phyloP scores from a whole-genome alignment of 2,888 invertebrate species.

The Himalopsyche anomala region DNA sequence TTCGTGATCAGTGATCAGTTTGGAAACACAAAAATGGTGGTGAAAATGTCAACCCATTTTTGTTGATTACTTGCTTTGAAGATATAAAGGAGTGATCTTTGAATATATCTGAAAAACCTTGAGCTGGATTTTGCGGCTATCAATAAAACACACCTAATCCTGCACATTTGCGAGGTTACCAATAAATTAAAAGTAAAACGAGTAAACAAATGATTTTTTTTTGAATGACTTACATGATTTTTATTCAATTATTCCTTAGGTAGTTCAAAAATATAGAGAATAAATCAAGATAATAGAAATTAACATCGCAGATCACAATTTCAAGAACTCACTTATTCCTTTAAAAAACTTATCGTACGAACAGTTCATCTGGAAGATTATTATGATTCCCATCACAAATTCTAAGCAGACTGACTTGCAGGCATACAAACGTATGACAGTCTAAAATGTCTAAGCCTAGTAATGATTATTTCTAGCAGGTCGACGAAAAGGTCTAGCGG shows the following conservation, averaged over 20 bases:
- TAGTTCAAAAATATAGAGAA: neutral
- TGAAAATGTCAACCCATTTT: too few relatives aligned
- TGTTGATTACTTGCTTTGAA: too few relatives aligned
- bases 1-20: too few relatives aligned
- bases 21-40: too few relatives aligned
- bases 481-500: conserved; percentile 72
- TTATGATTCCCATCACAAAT: neutral
- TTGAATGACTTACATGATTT: neutral
- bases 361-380: neutral
- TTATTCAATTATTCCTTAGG: neutral
- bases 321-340: conserved; percentile 4
- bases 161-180: too few relatives aligned
- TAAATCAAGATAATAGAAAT: neutral
- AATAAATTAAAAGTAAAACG: too few relatives aligned
- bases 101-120: too few relatives aligned
- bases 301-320: conserved; percentile 19
- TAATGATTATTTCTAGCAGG: conserved; percentile 57
- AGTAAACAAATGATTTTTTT: neutral
- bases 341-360: neutral
- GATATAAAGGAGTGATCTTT: too few relatives aligned
- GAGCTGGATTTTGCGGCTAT: too few relatives aligned
- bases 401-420: neutral
- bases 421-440: conserved; percentile 18
- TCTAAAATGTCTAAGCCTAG: conserved; percentile 24
- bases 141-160: too few relatives aligned